A percentile compares a stretch with the other conserved stretches of the same genome.
phyloP scores from a whole-genome alignment of 2,113 vertebrate genomes.

The Bos javanicus region DNA sequence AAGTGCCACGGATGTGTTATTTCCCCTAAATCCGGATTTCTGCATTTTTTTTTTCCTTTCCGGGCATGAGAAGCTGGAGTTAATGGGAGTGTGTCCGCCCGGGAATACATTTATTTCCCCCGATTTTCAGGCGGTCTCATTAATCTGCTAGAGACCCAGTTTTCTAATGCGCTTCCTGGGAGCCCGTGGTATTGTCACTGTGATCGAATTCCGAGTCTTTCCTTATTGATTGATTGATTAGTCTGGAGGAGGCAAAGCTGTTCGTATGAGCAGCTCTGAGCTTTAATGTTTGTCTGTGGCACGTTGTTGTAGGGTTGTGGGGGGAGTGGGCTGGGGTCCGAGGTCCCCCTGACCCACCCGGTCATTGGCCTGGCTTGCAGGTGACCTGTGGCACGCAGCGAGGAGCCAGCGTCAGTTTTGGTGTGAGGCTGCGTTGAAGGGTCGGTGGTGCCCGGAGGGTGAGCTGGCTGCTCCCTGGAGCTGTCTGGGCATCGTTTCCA shows the following conservation, averaged over 20 bases:
- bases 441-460: accelerated
- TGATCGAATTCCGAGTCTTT: background rate
- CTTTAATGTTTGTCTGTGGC: background rate
- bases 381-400: accelerated
- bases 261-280: background rate
- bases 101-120: background rate
- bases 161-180: accelerated
- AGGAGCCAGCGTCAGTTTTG: background rate
- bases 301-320: accelerated
- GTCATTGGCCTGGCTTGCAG: background rate
- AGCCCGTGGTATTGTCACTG: background rate
- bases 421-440: background rate
- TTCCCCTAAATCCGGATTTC: constrained; percentile 33
- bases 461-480: background rate
- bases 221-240: background rate
- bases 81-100: background rate
- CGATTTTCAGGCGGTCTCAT: background rate
- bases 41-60: background rate
- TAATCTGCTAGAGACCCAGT: background rate
- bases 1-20: constrained; percentile 33
- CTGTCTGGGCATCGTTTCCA: accelerated
- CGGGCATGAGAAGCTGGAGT: background rate
- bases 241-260: background rate
- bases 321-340: background rate
- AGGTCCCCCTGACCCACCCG: accelerated